Evolutionary conservation across 2,888 invertebrate species (phyloP), one percentile per base, ranked within the genome.

Genomic region (Bombyx huttoni): DNA sequence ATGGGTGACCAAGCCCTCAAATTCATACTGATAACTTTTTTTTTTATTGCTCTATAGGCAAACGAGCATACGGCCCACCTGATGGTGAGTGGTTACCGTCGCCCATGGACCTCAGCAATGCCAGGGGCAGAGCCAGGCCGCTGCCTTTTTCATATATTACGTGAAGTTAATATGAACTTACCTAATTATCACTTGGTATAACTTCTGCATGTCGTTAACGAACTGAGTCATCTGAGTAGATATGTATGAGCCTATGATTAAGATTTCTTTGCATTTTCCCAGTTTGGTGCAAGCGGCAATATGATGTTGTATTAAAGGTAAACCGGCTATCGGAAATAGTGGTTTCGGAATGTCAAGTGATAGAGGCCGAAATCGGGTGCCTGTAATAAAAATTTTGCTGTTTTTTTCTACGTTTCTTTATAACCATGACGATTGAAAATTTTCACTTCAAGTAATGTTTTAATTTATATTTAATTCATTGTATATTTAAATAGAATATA

Each of bases 341-440:
- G 99, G 99, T 78, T 99, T 99, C 0, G 99, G 98, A n/a, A 96
- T 93, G 74, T 99, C 98, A 55, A 99, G 85, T 0, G 98, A 98
- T 3, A 99, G 88, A 0, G 99, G 99, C 0, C 99, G 93, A 81
- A 99, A 99, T 52, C 99, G 91, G 8, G 99, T 99, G 1, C 99
- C 99, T 98, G 75, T 46, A 72, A 68, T 51, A 49, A 13, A 52
- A 47, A 40, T 1, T 24, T 24, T 3, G 24, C 24, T 24, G 2
- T 24, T 24, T 24, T 3, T 24, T 24, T 24, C 24, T n/a, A n/a
- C n/a, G n/a, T n/a, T n/a, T n/a, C n/a, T n/a, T n/a, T n/a, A n/a
- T n/a, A 24, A 24, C 24, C 5, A 24, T 24, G 2, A 24, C 5
- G 24, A 24, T 24, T 1, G 5, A 24, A 24, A 24, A 24, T 1